Evolutionary conservation across 2,113 vertebrate species (phyloP).

Genomic region (Hydropotes inermis): DNA sequence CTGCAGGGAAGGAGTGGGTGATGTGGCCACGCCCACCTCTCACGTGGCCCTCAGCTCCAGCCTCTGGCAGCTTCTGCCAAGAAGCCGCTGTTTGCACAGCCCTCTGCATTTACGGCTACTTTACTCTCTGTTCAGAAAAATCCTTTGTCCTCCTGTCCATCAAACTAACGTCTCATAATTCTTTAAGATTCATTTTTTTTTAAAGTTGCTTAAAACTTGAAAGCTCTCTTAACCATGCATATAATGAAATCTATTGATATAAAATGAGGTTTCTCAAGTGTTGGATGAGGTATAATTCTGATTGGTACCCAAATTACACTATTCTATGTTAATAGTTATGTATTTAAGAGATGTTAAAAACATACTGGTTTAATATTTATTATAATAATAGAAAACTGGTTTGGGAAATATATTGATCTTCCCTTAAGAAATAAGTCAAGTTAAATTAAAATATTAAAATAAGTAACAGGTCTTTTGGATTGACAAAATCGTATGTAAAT

Average conservation of each 20-base stretch:
- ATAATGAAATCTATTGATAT: background rate
- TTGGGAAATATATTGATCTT: background rate
- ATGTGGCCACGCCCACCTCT: background rate
- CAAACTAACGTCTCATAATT: background rate
- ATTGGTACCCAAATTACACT: background rate
- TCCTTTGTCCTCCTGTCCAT: background rate
- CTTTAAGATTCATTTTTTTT: background rate
- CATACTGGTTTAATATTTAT: background rate
- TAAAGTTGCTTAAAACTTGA: background rate
- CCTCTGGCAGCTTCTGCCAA: background rate
- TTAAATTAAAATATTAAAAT: conserved; percentile 27
- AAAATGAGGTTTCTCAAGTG: background rate
- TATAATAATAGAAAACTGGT: conserved; percentile 18
- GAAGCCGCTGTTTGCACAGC: background rate
- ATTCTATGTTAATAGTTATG: background rate
- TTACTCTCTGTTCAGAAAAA: background rate
- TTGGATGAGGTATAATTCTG: background rate
- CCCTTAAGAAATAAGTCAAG: background rate
- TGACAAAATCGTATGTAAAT: background rate
- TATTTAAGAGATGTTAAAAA: background rate
- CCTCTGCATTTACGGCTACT: background rate
- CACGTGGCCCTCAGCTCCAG: background rate
- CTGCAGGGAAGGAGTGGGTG: background rate
- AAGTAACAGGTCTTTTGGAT: background rate
- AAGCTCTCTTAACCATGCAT: background rate